Evolutionary conservation across 2,113 vertebrate species (phyloP), one percentile per base, ranked within the genome.

Genomic region (Xyrauchen texanus): DNA sequence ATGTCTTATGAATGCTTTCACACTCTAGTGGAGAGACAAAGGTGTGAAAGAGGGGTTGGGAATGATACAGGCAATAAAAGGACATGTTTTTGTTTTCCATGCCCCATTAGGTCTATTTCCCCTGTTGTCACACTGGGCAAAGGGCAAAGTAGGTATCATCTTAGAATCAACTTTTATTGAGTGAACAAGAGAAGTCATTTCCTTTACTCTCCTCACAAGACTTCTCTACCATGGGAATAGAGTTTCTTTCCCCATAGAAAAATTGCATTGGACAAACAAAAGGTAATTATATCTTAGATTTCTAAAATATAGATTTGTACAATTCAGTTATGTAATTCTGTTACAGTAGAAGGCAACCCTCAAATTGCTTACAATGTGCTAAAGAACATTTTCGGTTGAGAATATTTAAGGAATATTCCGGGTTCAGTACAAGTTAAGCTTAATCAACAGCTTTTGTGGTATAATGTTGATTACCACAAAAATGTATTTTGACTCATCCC

Each of bases 61-160:
- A 6, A 5, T 4, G 5, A 45, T 49, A 52, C 15, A 6, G 63
- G 47, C 34, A 64, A 65, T 65, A 76, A 76, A 65, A 65, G 65
- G 62, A 44, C 63, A 44, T 73, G 60, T 68, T 77, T 70, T 80
- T 70, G 68, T 76, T 69, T 76, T 69, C 61, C 61, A 69, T 67
- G 80, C 57, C 63, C 52, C 83, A 84, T 84, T 81, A 79, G 76
- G 10, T 70, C 76, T 55, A 78, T 84, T 81, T 84, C 82, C 83
- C 68, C 64, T 69, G 68, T 45, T 61, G 58, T 53, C 10, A 21
- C 75, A 55, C 57, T 75, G 83, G 65, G 81, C 79, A 81, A 75
- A 78, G 51, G 52, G 64, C 70, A 60, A 71, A 34, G 21, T 34
- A 34, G 3, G 53, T 60, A 63, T 81, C 79, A 68, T 34, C 21